phyloP scores from a whole-genome alignment of 1,140 invertebrate species.

The Brachionus manjavacas region DNA sequence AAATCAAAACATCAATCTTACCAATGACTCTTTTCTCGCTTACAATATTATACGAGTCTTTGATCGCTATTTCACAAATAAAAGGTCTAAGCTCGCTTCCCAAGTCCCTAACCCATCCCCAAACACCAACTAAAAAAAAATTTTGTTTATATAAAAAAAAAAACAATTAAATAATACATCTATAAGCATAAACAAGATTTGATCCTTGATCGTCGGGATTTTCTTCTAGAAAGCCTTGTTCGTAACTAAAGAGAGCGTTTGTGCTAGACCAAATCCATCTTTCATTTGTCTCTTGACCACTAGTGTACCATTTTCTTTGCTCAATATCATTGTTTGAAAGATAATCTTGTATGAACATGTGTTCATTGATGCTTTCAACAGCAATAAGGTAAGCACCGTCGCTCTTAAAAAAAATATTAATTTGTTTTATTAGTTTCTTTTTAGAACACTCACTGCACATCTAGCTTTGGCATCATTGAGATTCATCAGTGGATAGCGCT shows the following conservation, averaged over 20 bases:
- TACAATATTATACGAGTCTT: constrained; percentile 48
- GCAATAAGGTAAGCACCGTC: constrained; percentile 20
- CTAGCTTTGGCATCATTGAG: constrained; percentile 7
- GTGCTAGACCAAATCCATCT: constrained; percentile 21
- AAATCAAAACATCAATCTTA: constrained; percentile 41
- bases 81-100: constrained; percentile 60
- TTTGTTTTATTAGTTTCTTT: background rate
- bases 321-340: constrained; percentile 19
- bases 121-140: constrained; percentile 17
- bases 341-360: constrained; percentile 41
- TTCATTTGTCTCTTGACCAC: constrained; percentile 21
- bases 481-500: constrained; percentile 1
- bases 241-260: constrained; percentile 33
- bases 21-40: constrained; percentile 48
- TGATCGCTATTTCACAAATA: constrained; percentile 75
- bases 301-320: constrained; percentile 31
- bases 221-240: constrained; percentile 29
- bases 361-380: constrained; percentile 30
- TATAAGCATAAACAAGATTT: constrained; percentile 34
- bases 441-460: background rate
- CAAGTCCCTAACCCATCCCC: constrained; percentile 44
- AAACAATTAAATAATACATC: background rate
- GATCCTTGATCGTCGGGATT: constrained; percentile 22
- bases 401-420: background rate
- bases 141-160: background rate